Conservation (phyloP, 2,797 vertebrate genomes). For the Florisuga fusca region DNA sequence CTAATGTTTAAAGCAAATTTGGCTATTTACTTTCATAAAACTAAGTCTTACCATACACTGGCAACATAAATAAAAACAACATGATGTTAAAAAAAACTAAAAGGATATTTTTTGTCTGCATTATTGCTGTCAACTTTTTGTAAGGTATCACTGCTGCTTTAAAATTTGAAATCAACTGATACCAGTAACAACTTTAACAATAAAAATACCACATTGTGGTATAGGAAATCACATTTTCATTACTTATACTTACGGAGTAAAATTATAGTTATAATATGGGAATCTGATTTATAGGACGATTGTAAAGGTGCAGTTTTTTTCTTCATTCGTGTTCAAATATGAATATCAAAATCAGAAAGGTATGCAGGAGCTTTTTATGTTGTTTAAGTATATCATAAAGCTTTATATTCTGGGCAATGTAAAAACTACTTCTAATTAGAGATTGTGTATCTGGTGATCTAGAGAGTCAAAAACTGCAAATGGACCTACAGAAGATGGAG, state of each 20-base stretch:
- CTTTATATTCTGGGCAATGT: not conserved
- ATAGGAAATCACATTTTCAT: not conserved
- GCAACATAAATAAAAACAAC: not conserved
- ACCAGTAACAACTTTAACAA: not conserved
- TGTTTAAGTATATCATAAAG: not conserved
- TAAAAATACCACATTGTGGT: not conserved
- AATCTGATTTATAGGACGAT: not conserved
- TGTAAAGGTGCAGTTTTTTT: not conserved
- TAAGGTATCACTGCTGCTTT: not conserved
- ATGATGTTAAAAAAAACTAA: not conserved
- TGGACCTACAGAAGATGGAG: slow-evolving; percentile 95
- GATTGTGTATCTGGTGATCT: slow-evolving; percentile 5
- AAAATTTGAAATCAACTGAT: not conserved
- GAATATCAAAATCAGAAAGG: not conserved
- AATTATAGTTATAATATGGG: not conserved
- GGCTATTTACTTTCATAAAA: not conserved
- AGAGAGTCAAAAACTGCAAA: slow-evolving; percentile 92
- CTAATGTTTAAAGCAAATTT: not conserved
- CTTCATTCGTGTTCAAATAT: not conserved
- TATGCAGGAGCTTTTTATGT: not conserved
- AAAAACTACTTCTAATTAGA: not conserved
- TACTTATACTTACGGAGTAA: not conserved
- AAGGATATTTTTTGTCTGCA: not conserved
- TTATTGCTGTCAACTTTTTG: not conserved
- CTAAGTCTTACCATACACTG: not conserved